Evolutionary conservation across 1,140 invertebrate species (phyloP).

Genomic region (Drosophila guanche): DNA sequence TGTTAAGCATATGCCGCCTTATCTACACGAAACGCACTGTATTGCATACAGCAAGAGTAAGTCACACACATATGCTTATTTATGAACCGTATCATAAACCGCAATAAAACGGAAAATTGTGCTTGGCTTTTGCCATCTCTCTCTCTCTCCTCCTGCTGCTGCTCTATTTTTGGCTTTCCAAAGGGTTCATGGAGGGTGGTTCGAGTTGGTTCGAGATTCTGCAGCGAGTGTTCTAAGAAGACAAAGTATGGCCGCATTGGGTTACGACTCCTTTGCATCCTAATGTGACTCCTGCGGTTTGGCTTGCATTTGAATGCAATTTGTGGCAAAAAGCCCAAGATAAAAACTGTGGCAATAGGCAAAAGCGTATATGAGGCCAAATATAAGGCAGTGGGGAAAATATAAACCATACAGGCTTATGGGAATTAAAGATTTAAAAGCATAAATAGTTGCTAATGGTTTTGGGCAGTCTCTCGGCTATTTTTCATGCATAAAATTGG

Average conservation of each 20-base stretch:
- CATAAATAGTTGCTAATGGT: too few relatives aligned
- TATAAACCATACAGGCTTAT: slow-evolving; percentile 21
- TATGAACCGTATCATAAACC: slow-evolving; percentile 74
- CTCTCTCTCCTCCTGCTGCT: slow-evolving; percentile 15
- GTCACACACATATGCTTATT: slow-evolving; percentile 51
- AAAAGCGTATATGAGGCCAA: slow-evolving; percentile 44
- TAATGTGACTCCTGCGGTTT: slow-evolving; percentile 71
- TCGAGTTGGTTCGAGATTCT: neutral
- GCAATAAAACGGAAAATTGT: slow-evolving; percentile 72
- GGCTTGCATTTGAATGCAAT: slow-evolving; percentile 76
- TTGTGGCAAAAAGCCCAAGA: slow-evolving; percentile 60
- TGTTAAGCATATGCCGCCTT: neutral
- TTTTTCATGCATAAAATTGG: too few relatives aligned
- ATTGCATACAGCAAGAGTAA: neutral
- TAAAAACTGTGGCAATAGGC: slow-evolving; percentile 69
- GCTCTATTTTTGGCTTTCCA: slow-evolving; percentile 44
- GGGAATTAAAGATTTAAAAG: neutral
- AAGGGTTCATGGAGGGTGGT: neutral
- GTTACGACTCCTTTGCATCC: slow-evolving; percentile 56
- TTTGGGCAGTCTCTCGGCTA: too few relatives aligned
- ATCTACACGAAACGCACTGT: slow-evolving; percentile 7
- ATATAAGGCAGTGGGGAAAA: slow-evolving; percentile 23
- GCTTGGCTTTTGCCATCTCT: slow-evolving; percentile 39
- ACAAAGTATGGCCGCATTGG: slow-evolving; percentile 67
- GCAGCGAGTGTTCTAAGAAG: slow-evolving; percentile 28